A percentile compares a stretch with the other conserved stretches of the same genome.
These are phyloP conservation scores for Microplitis mediator DNA, from an alignment of 1,140 invertebrate species.

Conservation along the genomic window DNA sequence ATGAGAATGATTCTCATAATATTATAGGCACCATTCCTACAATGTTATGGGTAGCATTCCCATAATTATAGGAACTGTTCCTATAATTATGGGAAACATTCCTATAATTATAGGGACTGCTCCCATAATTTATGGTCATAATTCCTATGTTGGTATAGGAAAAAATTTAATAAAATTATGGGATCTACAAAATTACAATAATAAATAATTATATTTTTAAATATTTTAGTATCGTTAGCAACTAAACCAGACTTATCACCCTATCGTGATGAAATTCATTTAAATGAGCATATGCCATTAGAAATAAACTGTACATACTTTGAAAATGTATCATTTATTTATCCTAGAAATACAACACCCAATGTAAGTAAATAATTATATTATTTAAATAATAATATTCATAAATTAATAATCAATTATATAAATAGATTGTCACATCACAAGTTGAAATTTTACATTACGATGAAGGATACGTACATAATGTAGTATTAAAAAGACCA, in stretches of 20 bases:
- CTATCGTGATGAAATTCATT: slow-evolving; percentile 33
- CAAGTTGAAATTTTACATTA: not conserved
- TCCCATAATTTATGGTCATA: too few relatives aligned
- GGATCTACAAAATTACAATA: too few relatives aligned
- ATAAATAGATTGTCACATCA: slow-evolving; percentile 30
- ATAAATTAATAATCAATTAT: slow-evolving; percentile 7
- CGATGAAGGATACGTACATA: not conserved
- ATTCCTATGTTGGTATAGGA: too few relatives aligned
- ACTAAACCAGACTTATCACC: slow-evolving; percentile 25
- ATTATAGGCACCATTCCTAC: too few relatives aligned
- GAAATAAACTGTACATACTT: slow-evolving; percentile 36
- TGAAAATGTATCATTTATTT: slow-evolving; percentile 32
- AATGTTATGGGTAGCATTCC: too few relatives aligned
- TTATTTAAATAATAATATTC: not conserved
- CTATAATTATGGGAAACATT: too few relatives aligned
- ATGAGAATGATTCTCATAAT: too few relatives aligned
- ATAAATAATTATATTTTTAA: not conserved
- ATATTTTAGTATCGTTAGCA: slow-evolving; percentile 30
- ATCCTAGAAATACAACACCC: slow-evolving; percentile 28
- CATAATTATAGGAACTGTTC: too few relatives aligned
- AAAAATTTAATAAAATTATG: too few relatives aligned
- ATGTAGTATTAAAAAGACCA: slow-evolving; percentile 33
- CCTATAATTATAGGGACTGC: too few relatives aligned
- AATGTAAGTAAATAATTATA: not conserved
- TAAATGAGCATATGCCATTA: slow-evolving; percentile 41